phyloP scores from a whole-genome alignment of 2,888 invertebrate species.

The Mesorhabditis spiculigera region DNA sequence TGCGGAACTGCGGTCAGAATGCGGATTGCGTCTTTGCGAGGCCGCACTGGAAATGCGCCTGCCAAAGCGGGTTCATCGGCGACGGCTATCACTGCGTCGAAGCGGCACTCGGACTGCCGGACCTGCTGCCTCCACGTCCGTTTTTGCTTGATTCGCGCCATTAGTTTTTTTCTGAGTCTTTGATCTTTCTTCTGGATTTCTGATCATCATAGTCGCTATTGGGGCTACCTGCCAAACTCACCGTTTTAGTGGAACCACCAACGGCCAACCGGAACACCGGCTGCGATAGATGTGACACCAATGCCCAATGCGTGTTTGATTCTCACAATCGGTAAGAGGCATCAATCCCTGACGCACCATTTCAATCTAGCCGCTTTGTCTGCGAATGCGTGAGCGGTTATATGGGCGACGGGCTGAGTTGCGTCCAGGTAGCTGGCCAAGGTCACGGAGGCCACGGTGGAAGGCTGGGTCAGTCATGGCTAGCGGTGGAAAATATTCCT shows the following conservation, averaged over 20 bases:
- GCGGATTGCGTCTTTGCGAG: conserved; percentile 58
- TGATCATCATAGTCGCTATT: background rate
- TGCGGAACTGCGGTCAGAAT: conserved; percentile 54
- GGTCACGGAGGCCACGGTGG: conserved; percentile 13
- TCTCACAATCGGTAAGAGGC: conserved; percentile 26
- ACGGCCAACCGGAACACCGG: conserved; percentile 18
- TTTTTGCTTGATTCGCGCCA: background rate
- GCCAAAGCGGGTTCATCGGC: conserved; percentile 60
- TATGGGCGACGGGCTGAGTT: conserved; percentile 57
- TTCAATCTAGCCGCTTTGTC: conserved; percentile 22
- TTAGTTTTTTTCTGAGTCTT: background rate
- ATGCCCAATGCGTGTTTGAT: conserved; percentile 65
- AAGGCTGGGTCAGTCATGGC: conserved; percentile 7
- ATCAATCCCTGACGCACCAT: background rate
- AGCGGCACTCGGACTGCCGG: conserved; percentile 29
- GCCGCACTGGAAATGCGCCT: conserved; percentile 53
- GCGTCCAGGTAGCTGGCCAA: conserved; percentile 26
- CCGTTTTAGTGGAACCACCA: background rate
- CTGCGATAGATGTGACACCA: conserved; percentile 59
- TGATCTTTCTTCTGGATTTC: background rate
- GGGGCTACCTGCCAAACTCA: background rate
- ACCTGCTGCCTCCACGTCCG: conserved; percentile 22
- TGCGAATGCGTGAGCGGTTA: conserved; percentile 57
- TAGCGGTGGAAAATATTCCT: background rate
- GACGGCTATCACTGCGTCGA: conserved; percentile 58